Evolutionary conservation across 1,140 invertebrate species (phyloP), one percentile per base, ranked within the genome.

Genomic region (Hyphantria cunea): DNA sequence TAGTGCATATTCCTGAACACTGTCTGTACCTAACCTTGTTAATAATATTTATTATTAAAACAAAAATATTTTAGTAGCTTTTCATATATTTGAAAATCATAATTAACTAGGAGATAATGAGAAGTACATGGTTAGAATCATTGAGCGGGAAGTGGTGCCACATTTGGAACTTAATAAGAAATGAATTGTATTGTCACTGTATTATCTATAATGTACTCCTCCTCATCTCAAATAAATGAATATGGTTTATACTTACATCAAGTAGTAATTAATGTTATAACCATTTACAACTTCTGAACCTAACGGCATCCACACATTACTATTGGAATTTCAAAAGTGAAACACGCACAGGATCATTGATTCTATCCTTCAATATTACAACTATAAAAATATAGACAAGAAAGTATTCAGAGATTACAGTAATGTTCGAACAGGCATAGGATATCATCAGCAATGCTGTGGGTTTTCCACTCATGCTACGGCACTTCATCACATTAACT

Each of bases 261-360:
- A 60, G 56, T 60, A 60, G 56, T 60, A 31, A 31, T 60, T 50
- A 60, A 60, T 42, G 50, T 60, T 60, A 69, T 72, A 55, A 69
- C 52, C 61, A 55, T 58, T 62, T 67, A 62, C 59, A 62, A 82
- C 79, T 82, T 84, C 81, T 78, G 77, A 82, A 81, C 75, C 68
- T 72, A 74, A 70, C 67, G 74, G 76, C 80, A 78, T 81, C 70
- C 82, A 84, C 74, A 82, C 78, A 79, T 76, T 82, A 78, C 80
- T 83, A 78, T 76, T 82, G 83, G 80, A 89, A 86, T 84, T 74
- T 78, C 62, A 75, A 74, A 76, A 82, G 82, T 76, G 78, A 82
- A 87, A 82, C 65, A 84, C 70, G 77, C 82, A 86, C 79, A 86
- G 80, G 82, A 70, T 77, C 68, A 61, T 74, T 69, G 64, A 75